Evolutionary conservation across 2,888 invertebrate species (phyloP).

Genomic region (Nebria salina): DNA sequence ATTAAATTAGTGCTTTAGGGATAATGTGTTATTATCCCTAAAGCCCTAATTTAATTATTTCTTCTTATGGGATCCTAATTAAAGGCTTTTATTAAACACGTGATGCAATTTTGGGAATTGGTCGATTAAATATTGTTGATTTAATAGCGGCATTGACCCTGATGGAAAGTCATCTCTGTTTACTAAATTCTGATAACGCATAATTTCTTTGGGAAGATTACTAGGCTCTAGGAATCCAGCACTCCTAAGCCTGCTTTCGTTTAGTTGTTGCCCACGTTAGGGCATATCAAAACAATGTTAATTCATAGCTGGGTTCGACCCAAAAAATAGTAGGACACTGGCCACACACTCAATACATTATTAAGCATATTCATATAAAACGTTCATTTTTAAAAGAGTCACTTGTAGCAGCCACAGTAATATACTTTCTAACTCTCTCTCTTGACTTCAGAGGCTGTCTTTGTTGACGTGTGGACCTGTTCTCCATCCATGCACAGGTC

Average conservation of each 20-base stretch:
- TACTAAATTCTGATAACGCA: no score
- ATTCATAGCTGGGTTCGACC: not conserved
- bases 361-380: not conserved
- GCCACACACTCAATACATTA: not conserved
- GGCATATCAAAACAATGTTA: not conserved
- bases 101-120: no score
- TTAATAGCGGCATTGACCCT: no score
- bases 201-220: not conserved
- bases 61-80: no score
- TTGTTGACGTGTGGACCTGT: constrained; percentile 1
- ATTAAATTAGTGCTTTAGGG: no score
- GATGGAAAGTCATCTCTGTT: no score
- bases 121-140: no score
- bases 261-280: not conserved
- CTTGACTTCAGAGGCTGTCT: not conserved
- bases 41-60: no score
- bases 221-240: not conserved
- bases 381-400: not conserved
- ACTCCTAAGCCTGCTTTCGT: not conserved
- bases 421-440: constrained; percentile 1
- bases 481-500: not conserved
- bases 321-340: not conserved
- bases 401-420: not conserved
- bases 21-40: no score
- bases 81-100: no score